Percentiles rank a stretch among this genome's conserved stretches.
These are phyloP conservation scores for Chunga burmeisteri DNA, from an alignment of 2,113 vertebrate species.

Conservation along the genomic window DNA sequence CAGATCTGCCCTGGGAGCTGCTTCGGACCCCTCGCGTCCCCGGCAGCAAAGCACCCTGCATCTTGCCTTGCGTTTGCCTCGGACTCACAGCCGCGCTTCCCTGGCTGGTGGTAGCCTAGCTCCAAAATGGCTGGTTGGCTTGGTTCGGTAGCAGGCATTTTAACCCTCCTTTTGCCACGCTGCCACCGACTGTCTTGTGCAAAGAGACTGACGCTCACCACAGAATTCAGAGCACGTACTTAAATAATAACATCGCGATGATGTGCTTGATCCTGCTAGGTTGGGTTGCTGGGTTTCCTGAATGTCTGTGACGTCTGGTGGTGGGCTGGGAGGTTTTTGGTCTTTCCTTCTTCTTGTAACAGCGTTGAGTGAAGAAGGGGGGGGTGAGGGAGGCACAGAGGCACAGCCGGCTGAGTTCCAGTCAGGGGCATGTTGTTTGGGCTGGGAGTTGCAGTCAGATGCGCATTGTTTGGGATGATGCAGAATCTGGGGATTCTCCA, in stretches of 20 bases:
- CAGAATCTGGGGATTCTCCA: neutral
- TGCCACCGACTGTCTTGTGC: neutral
- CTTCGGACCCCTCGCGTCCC: neutral
- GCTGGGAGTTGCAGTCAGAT: neutral
- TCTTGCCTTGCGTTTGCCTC: rapidly evolving
- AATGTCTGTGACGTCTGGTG: neutral
- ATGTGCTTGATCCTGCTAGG: neutral
- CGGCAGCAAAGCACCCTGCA: rapidly evolving
- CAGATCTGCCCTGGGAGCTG: neutral
- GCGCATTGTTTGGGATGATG: neutral
- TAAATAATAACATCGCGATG: neutral
- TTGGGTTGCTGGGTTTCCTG: neutral
- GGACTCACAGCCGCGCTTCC: rapidly evolving
- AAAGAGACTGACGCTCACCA: rapidly evolving
- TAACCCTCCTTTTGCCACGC: neutral
- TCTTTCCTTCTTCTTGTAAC: neutral
- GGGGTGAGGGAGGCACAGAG: neutral
- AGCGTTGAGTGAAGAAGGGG: neutral
- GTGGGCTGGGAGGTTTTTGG: neutral
- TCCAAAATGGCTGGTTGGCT: neutral
- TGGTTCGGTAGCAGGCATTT: neutral
- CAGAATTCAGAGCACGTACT: neutral
- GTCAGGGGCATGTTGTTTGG: neutral
- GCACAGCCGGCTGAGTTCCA: neutral
- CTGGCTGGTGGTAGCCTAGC: neutral